phyloP scores from a whole-genome alignment of 2,888 invertebrate genomes.

The Pantelozetes paolii region DNA sequence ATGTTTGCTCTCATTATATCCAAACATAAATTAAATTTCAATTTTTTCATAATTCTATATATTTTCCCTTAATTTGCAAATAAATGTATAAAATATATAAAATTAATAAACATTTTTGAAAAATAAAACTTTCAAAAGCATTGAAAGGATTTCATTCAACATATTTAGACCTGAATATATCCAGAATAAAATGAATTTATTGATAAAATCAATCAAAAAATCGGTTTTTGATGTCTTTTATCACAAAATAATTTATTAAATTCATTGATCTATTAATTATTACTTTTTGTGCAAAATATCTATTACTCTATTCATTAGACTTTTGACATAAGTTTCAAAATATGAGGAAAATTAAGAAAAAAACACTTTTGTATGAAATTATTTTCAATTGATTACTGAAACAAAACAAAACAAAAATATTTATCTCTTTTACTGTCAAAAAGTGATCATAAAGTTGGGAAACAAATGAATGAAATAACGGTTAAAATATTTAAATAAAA shows the following conservation, averaged over 20 bases:
- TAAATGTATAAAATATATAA: no score
- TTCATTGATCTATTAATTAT: neutral
- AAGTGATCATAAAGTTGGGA: neutral
- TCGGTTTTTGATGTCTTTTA: no score
- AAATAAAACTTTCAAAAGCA: no score
- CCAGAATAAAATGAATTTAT: no score
- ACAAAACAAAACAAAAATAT: neutral
- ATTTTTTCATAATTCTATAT: no score
- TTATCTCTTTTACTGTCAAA: neutral
- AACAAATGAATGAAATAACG: neutral
- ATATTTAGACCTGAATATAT: no score
- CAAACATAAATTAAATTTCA: no score
- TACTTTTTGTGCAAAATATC: neutral
- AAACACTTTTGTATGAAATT: neutral
- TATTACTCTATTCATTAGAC: neutral
- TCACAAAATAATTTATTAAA: neutral
- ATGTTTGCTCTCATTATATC: no score
- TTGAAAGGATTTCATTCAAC: no score
- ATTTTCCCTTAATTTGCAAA: no score
- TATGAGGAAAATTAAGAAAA: neutral
- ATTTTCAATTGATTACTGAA: neutral
- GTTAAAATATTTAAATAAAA: slow-evolving; percentile 1
- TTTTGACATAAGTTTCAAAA: neutral
- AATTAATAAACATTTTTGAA: no score
- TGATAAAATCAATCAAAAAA: no score